These are phyloP conservation scores for Galleria mellonella DNA, from an alignment of 1,140 invertebrate species.

Conservation along the genomic window DNA sequence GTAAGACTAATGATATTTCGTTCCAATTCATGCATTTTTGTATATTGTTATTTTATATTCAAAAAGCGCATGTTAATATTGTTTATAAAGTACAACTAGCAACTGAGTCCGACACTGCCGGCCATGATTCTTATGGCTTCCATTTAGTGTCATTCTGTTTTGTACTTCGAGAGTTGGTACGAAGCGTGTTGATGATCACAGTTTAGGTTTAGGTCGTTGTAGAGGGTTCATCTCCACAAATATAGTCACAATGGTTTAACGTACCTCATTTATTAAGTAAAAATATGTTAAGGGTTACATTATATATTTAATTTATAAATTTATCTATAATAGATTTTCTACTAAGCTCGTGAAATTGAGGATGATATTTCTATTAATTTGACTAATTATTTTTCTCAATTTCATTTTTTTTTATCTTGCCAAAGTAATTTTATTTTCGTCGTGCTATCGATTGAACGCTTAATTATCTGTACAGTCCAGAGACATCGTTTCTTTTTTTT, in stretches of 20 bases:
- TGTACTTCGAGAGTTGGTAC: conserved; percentile 14
- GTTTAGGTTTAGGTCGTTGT: conserved; percentile 42
- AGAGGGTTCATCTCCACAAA: conserved; percentile 35
- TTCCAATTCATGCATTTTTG: conserved; percentile 70
- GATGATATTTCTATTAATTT: conserved; percentile 6
- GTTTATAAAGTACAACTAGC: conserved; percentile 38
- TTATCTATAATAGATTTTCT: conserved; percentile 20
- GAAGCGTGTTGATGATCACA: conserved; percentile 24
- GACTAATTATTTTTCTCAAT: conserved; percentile 19
- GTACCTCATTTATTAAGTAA: conserved; percentile 68
- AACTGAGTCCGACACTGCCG: conserved; percentile 24
- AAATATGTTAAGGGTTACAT: conserved; percentile 44
- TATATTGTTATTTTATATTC: conserved; percentile 65
- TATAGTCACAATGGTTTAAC: conserved; percentile 68
- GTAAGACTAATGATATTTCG: conserved; percentile 47
- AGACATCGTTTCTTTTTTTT: conserved; percentile 4
- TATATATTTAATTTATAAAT: conserved; percentile 41
- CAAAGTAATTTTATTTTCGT: conserved; percentile 31
- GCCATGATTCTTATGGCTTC: conserved; percentile 23
- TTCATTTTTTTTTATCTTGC: conserved; percentile 28
- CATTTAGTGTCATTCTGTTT: background rate
- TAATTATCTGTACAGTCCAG: conserved; percentile 19
- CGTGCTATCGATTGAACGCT: background rate
- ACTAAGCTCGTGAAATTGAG: conserved; percentile 17
- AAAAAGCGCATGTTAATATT: conserved; percentile 56